These are phyloP conservation scores for Artibeus lituratus DNA, from an alignment of 2,797 vertebrate genomes.

Conservation along the genomic window DNA sequence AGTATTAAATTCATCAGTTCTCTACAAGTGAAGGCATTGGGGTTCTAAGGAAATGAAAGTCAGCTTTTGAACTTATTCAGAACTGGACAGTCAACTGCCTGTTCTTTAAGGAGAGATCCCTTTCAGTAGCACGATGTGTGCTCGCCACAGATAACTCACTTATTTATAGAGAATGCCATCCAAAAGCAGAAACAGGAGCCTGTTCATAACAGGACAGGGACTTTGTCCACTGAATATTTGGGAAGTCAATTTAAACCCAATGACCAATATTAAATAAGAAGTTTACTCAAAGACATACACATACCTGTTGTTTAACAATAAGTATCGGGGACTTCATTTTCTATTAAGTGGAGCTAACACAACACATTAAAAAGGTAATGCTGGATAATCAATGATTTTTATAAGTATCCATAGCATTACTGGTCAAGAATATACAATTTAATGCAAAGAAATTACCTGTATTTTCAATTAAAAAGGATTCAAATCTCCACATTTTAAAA, in stretches of 20 bases:
- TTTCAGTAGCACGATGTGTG: neutral
- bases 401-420: neutral
- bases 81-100: neutral
- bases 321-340: neutral
- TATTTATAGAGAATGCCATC: neutral
- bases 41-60: neutral
- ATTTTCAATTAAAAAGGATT: slow-evolving; percentile 13
- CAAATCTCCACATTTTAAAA: neutral
- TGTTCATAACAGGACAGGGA: neutral
- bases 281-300: neutral
- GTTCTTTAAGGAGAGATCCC: neutral
- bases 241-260: neutral
- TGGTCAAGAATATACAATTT: neutral
- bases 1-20: neutral
- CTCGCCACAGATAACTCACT: neutral
- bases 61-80: neutral
- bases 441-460: neutral
- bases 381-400: neutral
- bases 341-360: neutral
- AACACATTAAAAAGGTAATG: neutral
- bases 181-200: neutral
- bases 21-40: neutral
- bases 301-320: neutral
- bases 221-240: neutral
- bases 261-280: neutral